Evolutionary conservation across 2,888 invertebrate genomes (phyloP).

Genomic region (Temnothorax ravouxi): DNA sequence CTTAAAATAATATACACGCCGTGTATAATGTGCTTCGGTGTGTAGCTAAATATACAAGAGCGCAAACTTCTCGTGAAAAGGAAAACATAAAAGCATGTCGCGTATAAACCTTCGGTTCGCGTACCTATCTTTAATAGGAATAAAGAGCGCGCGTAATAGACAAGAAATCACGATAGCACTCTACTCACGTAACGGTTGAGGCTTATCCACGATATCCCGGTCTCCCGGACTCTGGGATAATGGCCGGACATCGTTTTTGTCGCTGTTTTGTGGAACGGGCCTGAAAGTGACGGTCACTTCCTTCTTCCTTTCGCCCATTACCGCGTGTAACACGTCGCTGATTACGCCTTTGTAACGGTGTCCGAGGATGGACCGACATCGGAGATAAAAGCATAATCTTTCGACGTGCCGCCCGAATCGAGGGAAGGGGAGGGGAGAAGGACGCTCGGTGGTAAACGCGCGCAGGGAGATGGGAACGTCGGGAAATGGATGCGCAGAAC

Average conservation of each 20-base stretch:
- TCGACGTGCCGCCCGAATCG: constrained; percentile 27
- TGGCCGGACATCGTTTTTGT: constrained; percentile 78
- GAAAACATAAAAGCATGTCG: constrained; percentile 35
- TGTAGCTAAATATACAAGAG: background rate
- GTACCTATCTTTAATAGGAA: constrained; percentile 28
- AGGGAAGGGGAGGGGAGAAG: background rate
- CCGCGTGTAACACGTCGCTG: constrained; percentile 57
- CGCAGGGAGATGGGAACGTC: constrained; percentile 1
- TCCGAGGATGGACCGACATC: constrained; percentile 54
- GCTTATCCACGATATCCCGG: constrained; percentile 76
- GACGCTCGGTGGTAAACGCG: background rate
- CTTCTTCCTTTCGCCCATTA: constrained; percentile 59
- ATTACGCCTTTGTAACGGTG: constrained; percentile 70
- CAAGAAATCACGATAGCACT: constrained; percentile 75
- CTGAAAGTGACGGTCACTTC: constrained; percentile 63
- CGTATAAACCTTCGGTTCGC: constrained; percentile 8
- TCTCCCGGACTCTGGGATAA: constrained; percentile 67
- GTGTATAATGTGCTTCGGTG: background rate
- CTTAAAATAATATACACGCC: constrained; percentile 18
- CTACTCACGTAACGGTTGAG: constrained; percentile 79
- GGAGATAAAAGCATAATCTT: constrained; percentile 65
- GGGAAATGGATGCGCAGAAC: constrained; percentile 53
- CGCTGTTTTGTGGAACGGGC: constrained; percentile 61
- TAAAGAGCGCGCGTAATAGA: constrained; percentile 43
- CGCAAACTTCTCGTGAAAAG: background rate